These are phyloP conservation scores for Penaeus chinensis DNA, from an alignment of 1,140 invertebrate species.

Conservation along the genomic window DNA sequence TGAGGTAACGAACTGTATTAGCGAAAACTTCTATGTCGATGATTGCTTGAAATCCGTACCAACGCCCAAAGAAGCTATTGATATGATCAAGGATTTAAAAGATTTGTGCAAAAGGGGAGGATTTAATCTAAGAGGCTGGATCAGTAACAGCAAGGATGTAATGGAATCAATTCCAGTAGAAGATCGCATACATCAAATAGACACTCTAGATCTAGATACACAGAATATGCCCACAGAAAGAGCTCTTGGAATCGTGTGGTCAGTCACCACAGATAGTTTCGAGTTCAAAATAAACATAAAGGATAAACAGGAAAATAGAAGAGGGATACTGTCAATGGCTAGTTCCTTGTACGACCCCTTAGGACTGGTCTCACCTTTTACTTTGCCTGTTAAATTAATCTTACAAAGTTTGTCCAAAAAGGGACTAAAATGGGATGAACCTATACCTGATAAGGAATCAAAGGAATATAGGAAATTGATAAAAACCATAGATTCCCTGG, in stretches of 20 bases:
- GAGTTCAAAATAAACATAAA: background rate
- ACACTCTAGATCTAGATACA: background rate
- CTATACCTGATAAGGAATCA: background rate
- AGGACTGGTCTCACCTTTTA: background rate
- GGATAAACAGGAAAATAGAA: background rate
- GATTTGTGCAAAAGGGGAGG: background rate
- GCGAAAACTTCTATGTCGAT: slow-evolving; percentile 8
- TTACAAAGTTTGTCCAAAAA: background rate
- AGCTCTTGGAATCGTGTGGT: slow-evolving; percentile 11
- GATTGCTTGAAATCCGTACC: background rate
- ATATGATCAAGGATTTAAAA: background rate
- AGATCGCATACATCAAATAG: no score
- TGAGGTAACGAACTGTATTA: no score
- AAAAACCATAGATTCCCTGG: background rate
- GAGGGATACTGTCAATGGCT: background rate
- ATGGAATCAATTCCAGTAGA: background rate
- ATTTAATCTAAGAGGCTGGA: background rate
- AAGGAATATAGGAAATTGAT: background rate
- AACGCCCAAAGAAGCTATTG: no score
- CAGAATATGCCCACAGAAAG: background rate
- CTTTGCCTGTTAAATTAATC: background rate
- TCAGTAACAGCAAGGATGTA: background rate
- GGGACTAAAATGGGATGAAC: background rate
- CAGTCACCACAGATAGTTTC: background rate
- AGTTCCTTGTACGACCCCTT: background rate